Evolutionary conservation across 2,113 vertebrate species (phyloP), one percentile per base, ranked within the genome.

Genomic region (Mormyrus iriodes): DNA sequence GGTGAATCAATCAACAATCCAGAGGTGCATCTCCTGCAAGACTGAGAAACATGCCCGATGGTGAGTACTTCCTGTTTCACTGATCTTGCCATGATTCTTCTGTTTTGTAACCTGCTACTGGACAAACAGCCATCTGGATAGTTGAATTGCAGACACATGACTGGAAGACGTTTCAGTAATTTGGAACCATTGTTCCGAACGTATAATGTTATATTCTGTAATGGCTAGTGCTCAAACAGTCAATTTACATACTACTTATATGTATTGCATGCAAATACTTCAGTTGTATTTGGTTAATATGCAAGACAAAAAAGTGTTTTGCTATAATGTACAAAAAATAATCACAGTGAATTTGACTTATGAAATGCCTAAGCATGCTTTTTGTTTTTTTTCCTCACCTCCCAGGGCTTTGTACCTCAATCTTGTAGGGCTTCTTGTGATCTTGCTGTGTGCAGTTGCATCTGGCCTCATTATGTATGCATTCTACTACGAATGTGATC

Each of bases 1-100:
- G 84, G 97, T 97, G 27, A 98, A 97, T 90, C 97, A 97, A 89
- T 97, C 96, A 3, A 97, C 96, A 0, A 96, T 98, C 91, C 97
- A 98, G 92, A 94, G 96, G 86, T 97, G 96, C 52, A 97, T 97
- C 89, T 97, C 96, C 15, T 97, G 96, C 94, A 97, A 95, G 92
- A 95, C 96, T 0, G 95, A 97, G 93, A 95, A 92, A 52, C 96
- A 97, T 0, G 97, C 96, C 31, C 96, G 96, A 89, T 86, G 96
- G 97, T 97, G 92, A 97, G 97, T 39, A 52, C 13, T 2, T n/a
- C 19, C 39, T 21, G 19, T 3, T 42, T 73, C 21, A 35, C 7
- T 73, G 61, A 24, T 5, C 85, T 10, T 44, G 9, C 83, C 24
- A 3, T 51, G 15, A 52, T 15, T 8, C 3, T 13, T 31, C 48